A percentile compares a stretch with the other conserved stretches of the same genome.
phyloP scores from a whole-genome alignment of 2,113 vertebrate genomes.

The Choloepus hoffmanni region DNA sequence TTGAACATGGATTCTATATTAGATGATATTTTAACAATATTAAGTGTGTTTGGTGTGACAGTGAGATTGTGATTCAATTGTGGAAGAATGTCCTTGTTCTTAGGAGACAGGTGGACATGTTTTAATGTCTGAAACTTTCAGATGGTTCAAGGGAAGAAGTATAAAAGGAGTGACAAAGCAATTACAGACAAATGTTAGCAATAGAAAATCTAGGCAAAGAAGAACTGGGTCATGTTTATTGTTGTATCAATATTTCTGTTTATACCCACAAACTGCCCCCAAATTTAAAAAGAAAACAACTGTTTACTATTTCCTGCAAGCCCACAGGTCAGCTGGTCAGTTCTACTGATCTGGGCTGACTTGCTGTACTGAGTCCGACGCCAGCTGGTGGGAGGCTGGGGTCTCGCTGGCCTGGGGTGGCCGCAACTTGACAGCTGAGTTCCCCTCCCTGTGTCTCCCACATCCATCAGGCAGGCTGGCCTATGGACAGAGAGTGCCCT shows the following conservation, averaged over 20 bases:
- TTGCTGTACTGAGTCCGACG: neutral
- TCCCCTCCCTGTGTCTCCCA: neutral
- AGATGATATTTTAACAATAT: neutral
- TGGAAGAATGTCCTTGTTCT: neutral
- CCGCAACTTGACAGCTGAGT: neutral
- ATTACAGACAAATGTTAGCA: neutral
- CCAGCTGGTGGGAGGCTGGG: no score
- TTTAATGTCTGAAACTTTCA: neutral
- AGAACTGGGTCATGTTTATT: neutral
- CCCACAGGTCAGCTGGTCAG: neutral
- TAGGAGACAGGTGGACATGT: neutral
- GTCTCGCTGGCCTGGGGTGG: neutral
- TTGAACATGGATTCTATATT: neutral
- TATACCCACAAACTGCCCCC: neutral
- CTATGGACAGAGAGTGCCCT: neutral
- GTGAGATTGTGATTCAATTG: no score
- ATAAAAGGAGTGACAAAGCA: neutral
- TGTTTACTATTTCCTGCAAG: neutral
- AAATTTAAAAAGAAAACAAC: neutral
- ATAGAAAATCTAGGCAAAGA: neutral
- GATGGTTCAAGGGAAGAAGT: neutral
- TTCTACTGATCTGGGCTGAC: fast-evolving
- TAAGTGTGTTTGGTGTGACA: neutral
- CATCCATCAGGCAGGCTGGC: neutral
- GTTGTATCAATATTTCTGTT: no score